phyloP scores from a whole-genome alignment of 2,797 vertebrate genomes.

The Pelodytes ibericus region DNA sequence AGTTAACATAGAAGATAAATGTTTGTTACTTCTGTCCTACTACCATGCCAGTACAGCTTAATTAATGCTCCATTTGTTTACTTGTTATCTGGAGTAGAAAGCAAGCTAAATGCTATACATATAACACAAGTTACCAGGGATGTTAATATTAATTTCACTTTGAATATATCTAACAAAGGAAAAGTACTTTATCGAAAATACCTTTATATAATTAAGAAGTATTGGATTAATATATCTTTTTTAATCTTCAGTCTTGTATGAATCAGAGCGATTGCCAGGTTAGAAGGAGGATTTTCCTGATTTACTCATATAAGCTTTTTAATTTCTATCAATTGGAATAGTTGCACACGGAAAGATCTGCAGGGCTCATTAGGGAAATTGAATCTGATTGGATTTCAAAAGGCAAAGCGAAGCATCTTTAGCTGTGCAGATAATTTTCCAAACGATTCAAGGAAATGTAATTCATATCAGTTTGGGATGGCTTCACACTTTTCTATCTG shows the following conservation, averaged over 20 bases:
- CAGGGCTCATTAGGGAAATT: conserved; percentile 7
- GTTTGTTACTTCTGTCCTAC: too few relatives aligned
- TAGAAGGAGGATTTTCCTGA: neutral
- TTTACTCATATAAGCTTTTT: neutral
- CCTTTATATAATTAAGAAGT: neutral
- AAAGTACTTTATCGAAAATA: too few relatives aligned
- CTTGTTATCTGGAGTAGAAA: too few relatives aligned
- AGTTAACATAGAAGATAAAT: too few relatives aligned
- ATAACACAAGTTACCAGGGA: too few relatives aligned
- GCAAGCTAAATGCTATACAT: too few relatives aligned
- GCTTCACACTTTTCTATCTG: neutral
- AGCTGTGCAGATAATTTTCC: neutral
- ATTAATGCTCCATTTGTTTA: too few relatives aligned
- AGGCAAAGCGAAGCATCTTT: neutral
- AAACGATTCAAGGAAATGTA: neutral
- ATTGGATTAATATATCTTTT: neutral
- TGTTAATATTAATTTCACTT: too few relatives aligned
- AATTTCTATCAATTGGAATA: neutral
- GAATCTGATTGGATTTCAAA: conserved; percentile 4
- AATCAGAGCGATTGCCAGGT: neutral
- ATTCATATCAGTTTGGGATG: neutral
- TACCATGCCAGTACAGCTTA: too few relatives aligned
- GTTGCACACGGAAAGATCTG: neutral
- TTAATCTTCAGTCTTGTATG: neutral
- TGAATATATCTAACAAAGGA: too few relatives aligned